Conservation (phyloP, 2,797 vertebrate species). For the Sebastes wilsoni region DNA sequence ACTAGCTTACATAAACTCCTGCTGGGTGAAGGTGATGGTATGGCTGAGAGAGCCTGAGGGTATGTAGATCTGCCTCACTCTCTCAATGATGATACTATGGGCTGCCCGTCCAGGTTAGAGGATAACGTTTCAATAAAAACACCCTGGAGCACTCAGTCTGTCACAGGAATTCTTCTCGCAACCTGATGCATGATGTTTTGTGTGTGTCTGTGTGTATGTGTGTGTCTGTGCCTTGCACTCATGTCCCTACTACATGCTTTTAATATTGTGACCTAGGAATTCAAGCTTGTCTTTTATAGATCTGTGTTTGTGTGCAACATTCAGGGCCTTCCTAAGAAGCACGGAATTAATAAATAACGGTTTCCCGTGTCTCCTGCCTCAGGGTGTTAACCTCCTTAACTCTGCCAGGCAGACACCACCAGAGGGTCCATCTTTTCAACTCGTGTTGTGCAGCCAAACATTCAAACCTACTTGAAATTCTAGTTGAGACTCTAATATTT, state of each 20-base stretch:
- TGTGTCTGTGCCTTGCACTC: neutral
- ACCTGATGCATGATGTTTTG: neutral
- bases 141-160: slow-evolving; percentile 9
- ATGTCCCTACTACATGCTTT: neutral
- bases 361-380: neutral
- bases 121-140: slow-evolving; percentile 38
- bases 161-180: slow-evolving; percentile 7
- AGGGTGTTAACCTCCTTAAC: neutral
- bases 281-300: neutral
- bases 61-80: neutral
- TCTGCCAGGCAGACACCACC: slow-evolving; percentile 2
- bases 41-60: neutral
- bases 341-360: neutral
- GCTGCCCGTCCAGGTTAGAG: slow-evolving; percentile 23
- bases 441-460: slow-evolving; percentile 1
- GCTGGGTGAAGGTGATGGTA: neutral
- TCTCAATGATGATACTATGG: neutral
- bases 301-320: neutral
- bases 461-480: slow-evolving; percentile 1
- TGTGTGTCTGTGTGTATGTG: neutral
- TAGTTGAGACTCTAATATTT: neutral
- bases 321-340: neutral
- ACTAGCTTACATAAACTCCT: neutral
- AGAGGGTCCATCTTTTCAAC: neutral
- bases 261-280: neutral